phyloP scores from a whole-genome alignment of 2,797 vertebrate species.

The Clarias pachynema region DNA sequence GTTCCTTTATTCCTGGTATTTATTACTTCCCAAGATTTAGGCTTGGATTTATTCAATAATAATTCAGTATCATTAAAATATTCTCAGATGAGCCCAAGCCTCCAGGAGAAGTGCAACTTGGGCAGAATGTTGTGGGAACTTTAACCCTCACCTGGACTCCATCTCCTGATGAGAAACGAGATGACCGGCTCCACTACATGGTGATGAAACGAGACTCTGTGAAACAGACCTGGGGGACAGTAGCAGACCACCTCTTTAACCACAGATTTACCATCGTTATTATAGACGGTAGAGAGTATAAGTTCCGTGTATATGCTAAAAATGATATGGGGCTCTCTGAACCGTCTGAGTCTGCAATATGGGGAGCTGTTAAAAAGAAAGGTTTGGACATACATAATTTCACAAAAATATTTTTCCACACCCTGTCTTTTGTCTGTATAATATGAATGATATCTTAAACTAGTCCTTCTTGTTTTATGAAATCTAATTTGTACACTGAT shows the following conservation, averaged over 20 bases:
- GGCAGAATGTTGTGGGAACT: slow-evolving; percentile 81
- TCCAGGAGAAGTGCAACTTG: slow-evolving; percentile 80
- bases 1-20: background rate
- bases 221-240: slow-evolving; percentile 76
- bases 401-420: background rate
- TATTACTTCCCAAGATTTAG: background rate
- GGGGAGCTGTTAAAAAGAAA: slow-evolving; percentile 74
- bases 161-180: slow-evolving; percentile 84
- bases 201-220: slow-evolving; percentile 80
- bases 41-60: background rate
- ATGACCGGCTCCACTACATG: slow-evolving; percentile 79
- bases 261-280: slow-evolving; percentile 84
- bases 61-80: background rate
- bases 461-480: background rate
- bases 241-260: slow-evolving; percentile 84
- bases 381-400: slow-evolving; percentile 68
- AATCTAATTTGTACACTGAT: background rate
- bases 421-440: background rate
- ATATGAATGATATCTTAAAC: background rate
- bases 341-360: slow-evolving; percentile 79
- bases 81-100: slow-evolving; percentile 81
- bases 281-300: slow-evolving; percentile 83
- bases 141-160: slow-evolving; percentile 87
- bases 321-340: slow-evolving; percentile 83
- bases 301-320: slow-evolving; percentile 88